A percentile compares a stretch with the other conserved stretches of the same genome.
Evolutionary conservation across 2,888 invertebrate genomes (phyloP).

Genomic region (Eupithecia abbreviata): DNA sequence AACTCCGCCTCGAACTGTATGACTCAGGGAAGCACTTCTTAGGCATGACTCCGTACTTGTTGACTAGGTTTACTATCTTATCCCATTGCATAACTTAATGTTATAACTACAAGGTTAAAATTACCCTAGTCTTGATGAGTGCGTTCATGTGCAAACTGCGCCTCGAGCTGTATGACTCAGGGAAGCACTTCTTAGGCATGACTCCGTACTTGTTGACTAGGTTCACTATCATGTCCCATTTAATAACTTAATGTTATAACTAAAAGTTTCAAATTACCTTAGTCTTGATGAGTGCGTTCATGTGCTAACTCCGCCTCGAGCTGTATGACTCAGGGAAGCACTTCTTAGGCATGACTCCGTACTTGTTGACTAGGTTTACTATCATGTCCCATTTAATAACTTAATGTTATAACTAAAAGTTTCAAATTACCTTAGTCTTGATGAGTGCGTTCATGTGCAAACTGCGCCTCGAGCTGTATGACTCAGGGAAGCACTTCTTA

Average conservation of each 20-base stretch:
- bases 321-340: constrained; percentile 93
- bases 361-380: constrained; percentile 92
- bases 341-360: constrained; percentile 94
- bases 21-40: constrained; percentile 94
- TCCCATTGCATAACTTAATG: constrained; percentile 86
- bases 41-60: constrained; percentile 94
- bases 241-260: neutral
- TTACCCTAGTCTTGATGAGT: constrained; percentile 82
- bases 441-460: constrained; percentile 90
- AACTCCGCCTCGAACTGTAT: constrained; percentile 89
- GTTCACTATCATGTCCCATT: constrained; percentile 97
- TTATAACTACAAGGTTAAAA: neutral
- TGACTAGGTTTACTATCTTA: constrained; percentile 94
- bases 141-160: constrained; percentile 89
- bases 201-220: constrained; percentile 93
- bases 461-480: constrained; percentile 90
- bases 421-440: constrained; percentile 60
- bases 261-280: constrained; percentile 1
- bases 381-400: constrained; percentile 92
- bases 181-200: constrained; percentile 94
- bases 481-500: constrained; percentile 93
- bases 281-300: constrained; percentile 89
- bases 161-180: constrained; percentile 91
- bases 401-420: neutral
- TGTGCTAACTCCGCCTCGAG: constrained; percentile 88